Base-by-base conservation (phyloP, 2,113 vertebrate genomes). In the Thalassoma bifasciatum region DNA sequence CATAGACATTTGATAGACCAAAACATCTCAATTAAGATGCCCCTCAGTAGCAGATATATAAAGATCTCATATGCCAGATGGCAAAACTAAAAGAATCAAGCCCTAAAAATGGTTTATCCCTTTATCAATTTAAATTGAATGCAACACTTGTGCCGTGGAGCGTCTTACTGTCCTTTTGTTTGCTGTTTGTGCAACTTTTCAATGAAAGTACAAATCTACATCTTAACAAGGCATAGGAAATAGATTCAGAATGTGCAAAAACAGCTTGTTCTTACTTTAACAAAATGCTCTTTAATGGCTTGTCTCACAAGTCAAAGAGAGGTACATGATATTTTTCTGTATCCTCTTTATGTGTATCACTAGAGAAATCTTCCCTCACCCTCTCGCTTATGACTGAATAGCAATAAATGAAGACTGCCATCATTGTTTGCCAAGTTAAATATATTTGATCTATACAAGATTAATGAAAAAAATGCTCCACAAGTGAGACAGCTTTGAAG, bases 221-320 rank as follows among this genome's bases (percentile, higher is more conserved):
- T 19, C 2, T 46, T 4, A 46, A 17, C 16, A 46, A 19, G 42
- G 42, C 14, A 40, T 3, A 12, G 13, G 38, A 13, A 40, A 12
- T 10, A 42, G 4, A 13, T 14, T 12, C 40, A 42, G 40, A 5
- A 46, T 46, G 16, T 46, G 17, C 44, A 46, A 46, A 42, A 12
- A 42, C 40, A 42, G 30, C 30, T 6, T 24, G 24, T 13, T 47
- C 8, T 52, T 44, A 6, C 23, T 53, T 23, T n/a, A n/a, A n/a
- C n/a, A n/a, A n/a, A n/a, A n/a, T n/a, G n/a, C n/a, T n/a, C n/a
- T n/a, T n/a, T n/a, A n/a, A n/a, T n/a, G n/a, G n/a, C n/a, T n/a
- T n/a, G 23, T 37, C 52, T 60, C 59, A 26, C 50, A 59, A 60
- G 56, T 60, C 46, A 70, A 16, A 60, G 34, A 42, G 19, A 34